Percentiles rank a stretch among this genome's conserved stretches.
Evolutionary conservation across 2,797 vertebrate species (phyloP).

Genomic region (Xenops minutus): DNA sequence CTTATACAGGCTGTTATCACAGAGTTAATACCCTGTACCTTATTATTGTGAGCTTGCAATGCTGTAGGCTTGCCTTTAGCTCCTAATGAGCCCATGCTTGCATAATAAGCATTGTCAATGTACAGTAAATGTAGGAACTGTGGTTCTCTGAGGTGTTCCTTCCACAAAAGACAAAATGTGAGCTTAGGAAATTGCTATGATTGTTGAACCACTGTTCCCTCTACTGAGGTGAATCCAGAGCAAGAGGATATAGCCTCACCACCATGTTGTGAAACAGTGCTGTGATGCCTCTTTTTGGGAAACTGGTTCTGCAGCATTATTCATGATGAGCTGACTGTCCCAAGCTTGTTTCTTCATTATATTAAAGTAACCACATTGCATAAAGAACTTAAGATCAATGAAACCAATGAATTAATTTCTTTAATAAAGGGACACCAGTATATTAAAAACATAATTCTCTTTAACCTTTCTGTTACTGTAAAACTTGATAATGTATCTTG

Average conservation of each 20-base stretch:
- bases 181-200: not conserved
- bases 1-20: not conserved
- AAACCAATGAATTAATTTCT: not conserved
- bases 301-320: conserved; percentile 49
- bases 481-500: not conserved
- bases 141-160: not conserved
- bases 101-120: not conserved
- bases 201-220: not conserved
- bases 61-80: not conserved
- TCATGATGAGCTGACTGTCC: not conserved
- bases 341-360: conserved; percentile 20
- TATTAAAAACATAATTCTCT: not conserved
- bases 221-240: not conserved
- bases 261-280: not conserved
- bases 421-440: not conserved
- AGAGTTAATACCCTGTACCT: not conserved
- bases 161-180: not conserved
- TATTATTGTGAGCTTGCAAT: not conserved
- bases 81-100: not conserved
- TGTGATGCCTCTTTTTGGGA: not conserved
- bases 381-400: not conserved
- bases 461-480: not conserved
- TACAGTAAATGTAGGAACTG: not conserved
- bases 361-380: not conserved
- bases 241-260: not conserved